These are phyloP conservation scores for Caenorhabditis uteleia DNA, from an alignment of 2,888 invertebrate genomes.

Conservation along the genomic window DNA sequence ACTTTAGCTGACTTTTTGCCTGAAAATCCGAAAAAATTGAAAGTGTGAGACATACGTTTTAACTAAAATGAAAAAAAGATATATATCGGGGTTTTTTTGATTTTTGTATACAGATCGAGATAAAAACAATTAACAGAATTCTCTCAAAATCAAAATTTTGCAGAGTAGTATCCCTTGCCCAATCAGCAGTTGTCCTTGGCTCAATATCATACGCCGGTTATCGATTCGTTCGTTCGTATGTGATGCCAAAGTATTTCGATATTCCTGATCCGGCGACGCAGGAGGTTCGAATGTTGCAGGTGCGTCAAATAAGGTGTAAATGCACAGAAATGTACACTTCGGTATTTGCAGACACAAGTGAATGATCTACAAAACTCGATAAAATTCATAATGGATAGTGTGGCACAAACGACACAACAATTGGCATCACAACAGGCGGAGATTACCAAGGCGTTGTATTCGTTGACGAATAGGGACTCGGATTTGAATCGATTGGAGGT, in stretches of 20 bases:
- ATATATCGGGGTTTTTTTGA: not conserved
- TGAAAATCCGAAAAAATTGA: no score
- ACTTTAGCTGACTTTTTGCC: no score
- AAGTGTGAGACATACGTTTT: no score
- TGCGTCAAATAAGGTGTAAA: not conserved
- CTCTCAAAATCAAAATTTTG: constrained; percentile 3
- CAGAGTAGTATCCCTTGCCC: constrained; percentile 47
- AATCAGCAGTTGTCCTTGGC: constrained; percentile 60
- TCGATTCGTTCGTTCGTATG: constrained; percentile 60
- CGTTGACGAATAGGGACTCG: constrained; percentile 46
- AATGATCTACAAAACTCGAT: constrained; percentile 67
- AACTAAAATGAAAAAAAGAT: not conserved
- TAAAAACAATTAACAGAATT: not conserved
- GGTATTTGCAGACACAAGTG: constrained; percentile 45
- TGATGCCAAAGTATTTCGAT: constrained; percentile 66
- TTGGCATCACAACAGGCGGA: constrained; percentile 53
- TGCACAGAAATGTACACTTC: not conserved
- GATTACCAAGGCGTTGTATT: constrained; percentile 52
- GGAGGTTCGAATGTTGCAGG: constrained; percentile 52
- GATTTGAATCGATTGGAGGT: constrained; percentile 51
- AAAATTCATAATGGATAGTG: constrained; percentile 69
- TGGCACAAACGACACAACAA: constrained; percentile 59
- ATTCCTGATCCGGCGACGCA: constrained; percentile 64
- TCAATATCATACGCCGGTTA: constrained; percentile 65
- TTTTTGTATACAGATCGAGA: not conserved